A percentile compares a stretch with the other conserved stretches of the same genome.
phyloP scores from a whole-genome alignment of 2,797 vertebrate species.

The Cossypha niveicapilla region DNA sequence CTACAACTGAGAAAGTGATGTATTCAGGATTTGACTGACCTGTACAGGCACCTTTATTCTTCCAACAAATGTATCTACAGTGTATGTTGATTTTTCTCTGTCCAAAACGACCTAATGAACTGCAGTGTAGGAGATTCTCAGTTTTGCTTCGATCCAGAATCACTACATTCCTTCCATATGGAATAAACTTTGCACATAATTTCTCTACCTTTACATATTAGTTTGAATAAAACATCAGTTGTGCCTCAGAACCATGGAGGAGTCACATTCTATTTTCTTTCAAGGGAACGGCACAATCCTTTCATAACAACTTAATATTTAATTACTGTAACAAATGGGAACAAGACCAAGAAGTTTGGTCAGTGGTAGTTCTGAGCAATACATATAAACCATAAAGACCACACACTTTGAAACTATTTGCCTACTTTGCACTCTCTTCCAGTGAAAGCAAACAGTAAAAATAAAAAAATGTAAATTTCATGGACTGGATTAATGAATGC shows the following conservation, averaged over 20 bases:
- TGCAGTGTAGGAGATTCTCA: neutral
- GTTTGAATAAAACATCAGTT: neutral
- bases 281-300: neutral
- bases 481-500: slow-evolving; percentile 3
- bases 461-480: slow-evolving; percentile 50
- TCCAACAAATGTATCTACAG: neutral
- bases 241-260: neutral
- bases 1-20: neutral
- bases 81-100: neutral
- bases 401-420: slow-evolving; percentile 60
- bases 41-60: neutral
- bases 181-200: neutral
- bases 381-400: slow-evolving; percentile 47
- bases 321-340: slow-evolving; percentile 49
- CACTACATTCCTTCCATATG: neutral
- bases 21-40: neutral
- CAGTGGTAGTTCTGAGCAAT: slow-evolving; percentile 20
- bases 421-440: slow-evolving; percentile 40
- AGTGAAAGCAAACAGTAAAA: slow-evolving; percentile 60
- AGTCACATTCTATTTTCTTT: neutral
- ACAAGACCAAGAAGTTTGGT: slow-evolving; percentile 41
- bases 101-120: neutral
- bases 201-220: neutral
- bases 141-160: neutral
- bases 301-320: slow-evolving; percentile 33